A percentile compares a stretch with the other conserved stretches of the same genome.
phyloP scores from a whole-genome alignment of 2,797 vertebrate species.

The Chromobotia macracanthus region DNA sequence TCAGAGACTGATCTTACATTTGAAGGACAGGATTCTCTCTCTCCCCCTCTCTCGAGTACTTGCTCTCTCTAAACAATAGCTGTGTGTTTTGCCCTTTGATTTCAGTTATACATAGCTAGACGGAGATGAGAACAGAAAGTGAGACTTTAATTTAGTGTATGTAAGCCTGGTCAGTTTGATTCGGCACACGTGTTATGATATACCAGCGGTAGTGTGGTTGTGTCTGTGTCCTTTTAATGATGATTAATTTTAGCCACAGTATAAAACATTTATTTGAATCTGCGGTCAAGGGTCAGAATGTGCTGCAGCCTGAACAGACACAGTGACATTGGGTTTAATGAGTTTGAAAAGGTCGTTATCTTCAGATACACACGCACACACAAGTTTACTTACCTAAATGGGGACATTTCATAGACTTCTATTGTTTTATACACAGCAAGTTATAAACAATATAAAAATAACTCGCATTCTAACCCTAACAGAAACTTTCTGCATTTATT shows the following conservation, averaged over 20 bases:
- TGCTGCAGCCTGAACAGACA: constrained; percentile 28
- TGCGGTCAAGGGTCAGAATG: constrained; percentile 11
- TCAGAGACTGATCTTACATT: constrained; percentile 20
- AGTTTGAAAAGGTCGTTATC: constrained; percentile 17
- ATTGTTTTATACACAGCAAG: too few relatives aligned
- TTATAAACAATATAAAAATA: too few relatives aligned
- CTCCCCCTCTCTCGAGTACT: not conserved
- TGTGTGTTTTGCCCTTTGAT: not conserved
- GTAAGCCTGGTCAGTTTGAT: not conserved
- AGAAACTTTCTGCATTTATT: too few relatives aligned
- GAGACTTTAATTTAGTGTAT: too few relatives aligned
- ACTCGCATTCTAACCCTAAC: too few relatives aligned
- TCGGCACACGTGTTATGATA: not conserved
- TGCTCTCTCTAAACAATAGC: not conserved
- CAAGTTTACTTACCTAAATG: too few relatives aligned
- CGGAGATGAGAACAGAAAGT: not conserved
- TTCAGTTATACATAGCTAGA: not conserved
- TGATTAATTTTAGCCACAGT: constrained; percentile 22
- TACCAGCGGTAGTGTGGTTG: not conserved
- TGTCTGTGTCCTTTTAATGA: constrained; percentile 43
- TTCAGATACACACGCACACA: not conserved
- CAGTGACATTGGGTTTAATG: constrained; percentile 40
- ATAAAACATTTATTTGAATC: constrained; percentile 39
- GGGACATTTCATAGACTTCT: too few relatives aligned
- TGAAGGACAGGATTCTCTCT: constrained; percentile 4